phyloP scores from a whole-genome alignment of 2,797 vertebrate species.

The Gorsachius magnificus region DNA sequence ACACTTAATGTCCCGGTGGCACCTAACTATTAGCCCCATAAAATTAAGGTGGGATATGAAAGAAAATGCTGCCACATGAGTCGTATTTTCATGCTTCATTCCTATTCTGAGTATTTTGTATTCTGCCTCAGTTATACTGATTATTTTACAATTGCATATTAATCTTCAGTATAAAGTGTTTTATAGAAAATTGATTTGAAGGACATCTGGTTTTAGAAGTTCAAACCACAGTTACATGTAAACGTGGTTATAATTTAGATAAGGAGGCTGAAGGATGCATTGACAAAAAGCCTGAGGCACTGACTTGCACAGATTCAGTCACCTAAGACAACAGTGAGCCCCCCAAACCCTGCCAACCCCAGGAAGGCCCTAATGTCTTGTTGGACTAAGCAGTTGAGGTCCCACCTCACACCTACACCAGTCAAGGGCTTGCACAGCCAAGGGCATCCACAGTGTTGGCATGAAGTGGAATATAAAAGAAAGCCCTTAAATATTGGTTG shows the following conservation, averaged over 20 bases:
- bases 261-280: background rate
- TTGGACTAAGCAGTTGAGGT: background rate
- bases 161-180: background rate
- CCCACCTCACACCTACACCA: background rate
- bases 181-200: constrained; percentile 20
- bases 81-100: background rate
- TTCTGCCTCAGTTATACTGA: background rate
- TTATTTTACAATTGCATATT: constrained; percentile 30
- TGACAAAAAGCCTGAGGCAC: background rate
- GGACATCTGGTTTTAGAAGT: background rate
- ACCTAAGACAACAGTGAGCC: background rate
- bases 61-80: background rate
- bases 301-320: background rate
- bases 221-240: background rate
- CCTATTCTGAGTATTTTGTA: background rate
- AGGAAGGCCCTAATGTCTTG: background rate
- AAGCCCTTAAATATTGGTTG: background rate
- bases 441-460: background rate
- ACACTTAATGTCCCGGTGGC: background rate
- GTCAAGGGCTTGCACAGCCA: background rate
- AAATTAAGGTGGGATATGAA: constrained; percentile 11
- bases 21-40: constrained; percentile 9
- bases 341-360: background rate
- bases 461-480: background rate
- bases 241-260: background rate